Percentiles rank a stretch among this genome's conserved stretches.
These are phyloP conservation scores for Myotis davidii DNA, from an alignment of 2,113 vertebrate genomes.

Conservation along the genomic window DNA sequence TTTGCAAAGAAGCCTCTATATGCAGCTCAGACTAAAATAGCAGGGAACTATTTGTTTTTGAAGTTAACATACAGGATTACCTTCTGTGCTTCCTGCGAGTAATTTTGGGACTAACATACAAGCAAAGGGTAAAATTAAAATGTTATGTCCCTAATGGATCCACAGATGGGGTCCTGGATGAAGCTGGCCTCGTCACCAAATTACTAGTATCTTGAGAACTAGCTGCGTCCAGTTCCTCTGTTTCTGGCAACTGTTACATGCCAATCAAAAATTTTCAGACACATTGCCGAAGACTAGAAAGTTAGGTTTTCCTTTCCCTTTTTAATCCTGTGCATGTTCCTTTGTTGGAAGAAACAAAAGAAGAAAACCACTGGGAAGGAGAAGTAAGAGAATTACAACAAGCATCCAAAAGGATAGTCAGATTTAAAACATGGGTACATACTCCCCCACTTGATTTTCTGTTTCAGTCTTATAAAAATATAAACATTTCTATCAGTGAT, in stretches of 20 bases:
- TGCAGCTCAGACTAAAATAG: background rate
- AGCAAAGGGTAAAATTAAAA: background rate
- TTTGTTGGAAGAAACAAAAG: background rate
- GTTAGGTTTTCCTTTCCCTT: background rate
- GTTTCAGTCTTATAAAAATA: background rate
- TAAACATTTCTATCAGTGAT: background rate
- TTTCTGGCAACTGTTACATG: background rate
- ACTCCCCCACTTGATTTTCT: background rate
- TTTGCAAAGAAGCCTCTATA: background rate
- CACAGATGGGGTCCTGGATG: too few species aligned
- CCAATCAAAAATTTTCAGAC: background rate
- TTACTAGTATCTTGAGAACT: background rate
- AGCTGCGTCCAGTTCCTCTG: background rate
- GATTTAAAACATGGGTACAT: accelerated
- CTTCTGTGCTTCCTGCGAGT: background rate
- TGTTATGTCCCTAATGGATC: background rate
- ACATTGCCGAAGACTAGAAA: background rate
- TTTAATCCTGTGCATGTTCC: background rate
- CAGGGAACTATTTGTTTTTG: background rate
- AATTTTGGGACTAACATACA: background rate
- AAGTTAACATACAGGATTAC: background rate
- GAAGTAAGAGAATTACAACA: too few species aligned
- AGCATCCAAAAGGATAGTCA: background rate
- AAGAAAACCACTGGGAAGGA: background rate
- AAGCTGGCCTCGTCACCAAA: background rate